Evolutionary conservation across 2,113 vertebrate genomes (phyloP).

Genomic region (Mus musculus): GRCm39 chr4:110179501-110180000

Average conservation of each 20-base stretch:
- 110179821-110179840: neutral
- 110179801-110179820: neutral
- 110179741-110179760: conserved; percentile 17
- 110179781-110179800: neutral
- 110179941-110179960: neutral
- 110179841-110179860: neutral
- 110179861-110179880: neutral
- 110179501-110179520: conserved; percentile 19
- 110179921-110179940: neutral
- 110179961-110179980: neutral
- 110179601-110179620: conserved; percentile 8
- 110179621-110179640: neutral
- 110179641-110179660: conserved; percentile 16
- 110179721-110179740: neutral
- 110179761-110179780: conserved; percentile 10
- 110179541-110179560: neutral
- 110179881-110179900: neutral
- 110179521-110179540: neutral
- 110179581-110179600: neutral
- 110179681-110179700: neutral
- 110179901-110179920: neutral
- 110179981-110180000: neutral
- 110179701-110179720: neutral
- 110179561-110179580: neutral
- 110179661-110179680: neutral